Percentiles rank a stretch among this genome's conserved stretches.
phyloP scores from a whole-genome alignment of 2,888 invertebrate species.

The Carcina quercana region DNA sequence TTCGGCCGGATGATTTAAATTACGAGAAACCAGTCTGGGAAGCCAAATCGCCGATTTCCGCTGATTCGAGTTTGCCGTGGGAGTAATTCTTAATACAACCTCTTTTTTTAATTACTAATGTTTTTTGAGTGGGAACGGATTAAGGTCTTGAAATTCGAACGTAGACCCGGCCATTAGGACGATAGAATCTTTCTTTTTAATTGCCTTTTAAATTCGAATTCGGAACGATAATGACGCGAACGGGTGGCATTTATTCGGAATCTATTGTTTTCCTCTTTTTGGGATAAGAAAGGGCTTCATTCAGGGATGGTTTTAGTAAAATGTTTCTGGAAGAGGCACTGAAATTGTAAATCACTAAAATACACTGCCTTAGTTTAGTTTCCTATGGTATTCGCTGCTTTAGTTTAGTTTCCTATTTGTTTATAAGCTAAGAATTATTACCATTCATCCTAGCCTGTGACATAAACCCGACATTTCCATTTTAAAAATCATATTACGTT shows the following conservation, averaged over 20 bases:
- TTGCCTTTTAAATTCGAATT: constrained; percentile 7
- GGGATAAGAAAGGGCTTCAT: too few species aligned
- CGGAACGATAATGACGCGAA: constrained; percentile 1
- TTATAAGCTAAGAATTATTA: too few species aligned
- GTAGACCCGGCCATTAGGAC: constrained; percentile 4
- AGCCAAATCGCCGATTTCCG: constrained; percentile 38
- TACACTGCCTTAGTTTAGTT: too few species aligned
- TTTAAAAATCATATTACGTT: too few species aligned
- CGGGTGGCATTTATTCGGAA: neutral
- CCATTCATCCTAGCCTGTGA: too few species aligned
- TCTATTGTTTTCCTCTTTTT: constrained; percentile 1
- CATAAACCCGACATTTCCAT: too few species aligned
- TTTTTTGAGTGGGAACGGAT: constrained; percentile 28
- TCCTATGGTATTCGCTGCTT: too few species aligned
- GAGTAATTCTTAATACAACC: constrained; percentile 28
- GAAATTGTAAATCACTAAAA: too few species aligned
- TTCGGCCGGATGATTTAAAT: constrained; percentile 35
- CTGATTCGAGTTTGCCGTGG: constrained; percentile 38
- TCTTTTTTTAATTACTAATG: constrained; percentile 22
- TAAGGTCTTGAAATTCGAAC: constrained; percentile 16
- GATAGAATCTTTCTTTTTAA: constrained; percentile 10
- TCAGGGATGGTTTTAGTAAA: too few species aligned
- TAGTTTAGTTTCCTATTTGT: too few species aligned
- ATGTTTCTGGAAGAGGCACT: too few species aligned
- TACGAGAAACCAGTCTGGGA: constrained; percentile 35